Conservation (phyloP, 2,888 invertebrate genomes). For the Dioctria rufipes region DNA sequence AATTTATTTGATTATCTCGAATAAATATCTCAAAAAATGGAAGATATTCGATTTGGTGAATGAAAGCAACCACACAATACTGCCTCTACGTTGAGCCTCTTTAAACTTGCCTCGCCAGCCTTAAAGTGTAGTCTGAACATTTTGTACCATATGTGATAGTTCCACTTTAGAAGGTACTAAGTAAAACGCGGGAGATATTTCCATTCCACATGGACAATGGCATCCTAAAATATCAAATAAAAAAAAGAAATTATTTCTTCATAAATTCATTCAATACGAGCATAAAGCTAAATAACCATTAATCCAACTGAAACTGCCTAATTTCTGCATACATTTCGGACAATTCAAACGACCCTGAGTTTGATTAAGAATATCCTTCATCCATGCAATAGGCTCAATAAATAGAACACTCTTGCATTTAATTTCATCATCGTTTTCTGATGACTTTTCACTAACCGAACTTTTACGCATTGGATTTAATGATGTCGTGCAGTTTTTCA, state of each 20-base stretch:
- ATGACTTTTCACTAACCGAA: slow-evolving; percentile 61
- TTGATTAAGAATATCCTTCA: slow-evolving; percentile 80
- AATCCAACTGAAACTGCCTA: slow-evolving; percentile 93
- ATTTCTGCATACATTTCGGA: slow-evolving; percentile 87
- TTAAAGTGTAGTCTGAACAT: slow-evolving; percentile 86
- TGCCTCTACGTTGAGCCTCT: not conserved
- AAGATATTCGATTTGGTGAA: slow-evolving; percentile 6
- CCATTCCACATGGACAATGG: slow-evolving; percentile 91
- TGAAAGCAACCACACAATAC: not conserved
- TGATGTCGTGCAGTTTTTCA: slow-evolving; percentile 2
- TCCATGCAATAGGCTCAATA: slow-evolving; percentile 93
- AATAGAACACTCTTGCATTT: slow-evolving; percentile 85
- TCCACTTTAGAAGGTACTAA: slow-evolving; percentile 92
- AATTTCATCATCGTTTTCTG: slow-evolving; percentile 63
- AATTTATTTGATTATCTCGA: not conserved
- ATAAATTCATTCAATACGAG: not conserved
- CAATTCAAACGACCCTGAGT: slow-evolving; percentile 88
- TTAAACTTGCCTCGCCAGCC: not conserved
- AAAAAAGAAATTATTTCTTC: not conserved
- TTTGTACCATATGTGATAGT: slow-evolving; percentile 89
- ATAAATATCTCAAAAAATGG: slow-evolving; percentile 27
- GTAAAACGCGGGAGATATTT: slow-evolving; percentile 93
- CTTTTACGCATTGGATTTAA: slow-evolving; percentile 61
- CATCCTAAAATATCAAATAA: slow-evolving; percentile 75
- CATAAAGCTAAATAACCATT: slow-evolving; percentile 75